Evolutionary conservation across 2,113 vertebrate genomes (phyloP), one percentile per base, ranked within the genome.

Genomic region (Felis chaus): DNA sequence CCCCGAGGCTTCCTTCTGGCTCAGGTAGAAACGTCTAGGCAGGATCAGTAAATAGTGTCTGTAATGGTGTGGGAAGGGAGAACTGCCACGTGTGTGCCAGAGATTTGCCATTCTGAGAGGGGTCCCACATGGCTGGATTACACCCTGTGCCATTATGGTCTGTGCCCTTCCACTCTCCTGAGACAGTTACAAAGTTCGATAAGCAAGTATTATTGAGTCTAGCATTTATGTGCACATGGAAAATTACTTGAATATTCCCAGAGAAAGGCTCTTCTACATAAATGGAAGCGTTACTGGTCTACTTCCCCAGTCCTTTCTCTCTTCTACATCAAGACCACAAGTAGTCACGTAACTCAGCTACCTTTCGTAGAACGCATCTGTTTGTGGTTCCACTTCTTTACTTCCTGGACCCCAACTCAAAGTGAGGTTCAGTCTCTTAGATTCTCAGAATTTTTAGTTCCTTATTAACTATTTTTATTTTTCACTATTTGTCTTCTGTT

Each of bases 171-270:
- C 41, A 89, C 82, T 65, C n/a, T 84, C 84, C 83, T 18, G 76
- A 97, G 63, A 88, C 80, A 69, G 85, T 91, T 55, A 63, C 19
- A 33, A 93, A 91, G 45, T 36, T 91, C 85, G 81, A n/a, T 57
- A 85, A 90, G 50, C 11, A 87, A 79, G 21, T 81, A 91, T 84
- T 93, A 82, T 50, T 63, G 88, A 87, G n/a, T 50, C 5, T 18
- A 85, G 16, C 41, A 89, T 88, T 91, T 89, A 39, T 10, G n/a
- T 94, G 29, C 48, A 63, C 25, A 61, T 69, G 11, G 69, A 81
- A 80, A 92, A 50, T 76, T 80, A 85, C 50, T 73, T 79, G 74
- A 27, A 79, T 73, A 83, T 41, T 91, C 57, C 85, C 80, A 88
- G 71, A 71, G 57, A 92, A 63, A 91, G 36, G 8, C 11, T 93